These are phyloP conservation scores for Dipodomys spectabilis DNA, from an alignment of 2,113 vertebrate species.

Conservation along the genomic window DNA sequence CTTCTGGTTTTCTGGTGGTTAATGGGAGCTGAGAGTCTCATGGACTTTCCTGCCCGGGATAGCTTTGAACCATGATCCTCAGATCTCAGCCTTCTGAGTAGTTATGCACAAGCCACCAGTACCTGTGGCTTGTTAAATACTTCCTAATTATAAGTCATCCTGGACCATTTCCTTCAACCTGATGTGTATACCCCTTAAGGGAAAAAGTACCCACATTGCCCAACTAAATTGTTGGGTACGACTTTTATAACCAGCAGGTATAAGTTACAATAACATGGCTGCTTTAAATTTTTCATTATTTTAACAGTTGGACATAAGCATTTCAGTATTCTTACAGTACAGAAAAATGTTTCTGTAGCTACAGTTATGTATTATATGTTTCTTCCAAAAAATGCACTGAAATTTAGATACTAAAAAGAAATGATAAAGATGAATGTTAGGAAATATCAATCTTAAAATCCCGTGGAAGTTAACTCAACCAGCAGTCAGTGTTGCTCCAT, in stretches of 20 bases:
- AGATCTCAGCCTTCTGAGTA: too few relatives aligned
- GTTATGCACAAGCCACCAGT: too few relatives aligned
- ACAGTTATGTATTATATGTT: background rate
- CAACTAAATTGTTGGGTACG: background rate
- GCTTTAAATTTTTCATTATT: background rate
- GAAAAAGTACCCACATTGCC: background rate
- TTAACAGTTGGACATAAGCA: background rate
- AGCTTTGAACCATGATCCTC: too few relatives aligned
- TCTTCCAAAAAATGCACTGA: background rate
- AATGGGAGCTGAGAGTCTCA: too few relatives aligned
- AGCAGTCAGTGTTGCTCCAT: background rate
- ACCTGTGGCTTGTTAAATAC: background rate
- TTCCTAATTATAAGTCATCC: background rate
- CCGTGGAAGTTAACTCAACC: background rate
- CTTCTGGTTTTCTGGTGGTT: too few relatives aligned
- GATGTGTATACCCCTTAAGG: background rate
- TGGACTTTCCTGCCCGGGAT: too few relatives aligned
- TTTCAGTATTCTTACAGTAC: background rate
- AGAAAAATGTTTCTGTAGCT: background rate
- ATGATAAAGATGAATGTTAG: background rate
- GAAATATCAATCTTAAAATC: background rate
- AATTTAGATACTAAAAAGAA: background rate
- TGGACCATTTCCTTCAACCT: background rate
- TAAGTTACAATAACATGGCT: background rate
- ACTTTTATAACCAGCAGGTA: background rate